A percentile compares a stretch with the other conserved stretches of the same genome.
These are phyloP conservation scores for Taurulus bubalis DNA, from an alignment of 2,113 vertebrate species.

Conservation along the genomic window DNA sequence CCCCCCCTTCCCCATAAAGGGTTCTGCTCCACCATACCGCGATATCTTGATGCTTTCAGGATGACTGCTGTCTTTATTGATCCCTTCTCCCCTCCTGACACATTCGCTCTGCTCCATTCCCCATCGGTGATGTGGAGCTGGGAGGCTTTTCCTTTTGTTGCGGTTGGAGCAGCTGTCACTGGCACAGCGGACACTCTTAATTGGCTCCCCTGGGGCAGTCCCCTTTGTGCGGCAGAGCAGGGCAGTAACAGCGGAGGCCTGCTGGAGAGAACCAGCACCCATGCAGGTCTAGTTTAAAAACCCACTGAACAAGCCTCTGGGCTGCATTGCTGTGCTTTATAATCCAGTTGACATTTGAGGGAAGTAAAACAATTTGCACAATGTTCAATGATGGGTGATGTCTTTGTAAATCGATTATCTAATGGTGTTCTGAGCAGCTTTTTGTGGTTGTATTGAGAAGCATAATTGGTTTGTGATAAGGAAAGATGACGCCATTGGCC, in stretches of 20 bases:
- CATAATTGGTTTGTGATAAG: neutral
- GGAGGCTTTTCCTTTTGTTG: constrained; percentile 48
- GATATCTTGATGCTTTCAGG: constrained; percentile 37
- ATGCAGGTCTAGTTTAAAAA: constrained; percentile 46
- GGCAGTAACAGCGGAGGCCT: constrained; percentile 47
- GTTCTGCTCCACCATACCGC: neutral
- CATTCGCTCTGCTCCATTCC: constrained; percentile 11
- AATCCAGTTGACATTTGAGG: neutral
- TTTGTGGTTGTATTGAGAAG: neutral
- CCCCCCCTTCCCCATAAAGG: neutral
- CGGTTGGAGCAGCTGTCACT: constrained; percentile 68
- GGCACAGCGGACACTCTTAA: constrained; percentile 67
- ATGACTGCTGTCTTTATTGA: constrained; percentile 35
- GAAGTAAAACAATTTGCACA: neutral
- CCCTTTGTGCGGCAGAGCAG: constrained; percentile 52
- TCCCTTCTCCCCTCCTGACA: constrained; percentile 22
- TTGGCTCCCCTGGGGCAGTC: constrained; percentile 69
- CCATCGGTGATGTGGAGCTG: constrained; percentile 55
- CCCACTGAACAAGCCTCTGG: constrained; percentile 15
- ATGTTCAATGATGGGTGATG: neutral
- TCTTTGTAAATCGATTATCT: neutral
- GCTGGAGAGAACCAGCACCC: constrained; percentile 26
- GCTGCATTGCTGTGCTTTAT: neutral
- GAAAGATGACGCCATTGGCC: neutral
- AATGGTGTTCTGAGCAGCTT: neutral